Evolutionary conservation across 2,797 vertebrate genomes (phyloP), one percentile per base, ranked within the genome.

Genomic region (Phrynocephalus vlangalii): DNA sequence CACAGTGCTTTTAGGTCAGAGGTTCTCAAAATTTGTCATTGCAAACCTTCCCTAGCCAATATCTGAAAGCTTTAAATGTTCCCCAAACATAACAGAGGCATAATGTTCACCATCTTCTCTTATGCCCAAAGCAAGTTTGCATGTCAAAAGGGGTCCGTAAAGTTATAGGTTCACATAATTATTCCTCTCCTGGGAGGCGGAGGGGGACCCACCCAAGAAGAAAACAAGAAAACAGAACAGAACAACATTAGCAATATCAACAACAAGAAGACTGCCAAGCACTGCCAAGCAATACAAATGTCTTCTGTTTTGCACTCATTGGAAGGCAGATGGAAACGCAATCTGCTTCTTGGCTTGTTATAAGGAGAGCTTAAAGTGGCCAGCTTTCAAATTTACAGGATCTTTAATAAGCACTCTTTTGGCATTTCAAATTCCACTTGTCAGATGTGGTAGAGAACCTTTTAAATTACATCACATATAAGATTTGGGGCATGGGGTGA

Each of bases 251-350:
- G 4, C 7, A 50, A 24, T 56, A 70, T 18, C 33, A 11, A n/a
- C 6, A 66, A 13, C 0, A 56, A 48, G 7, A 77, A 16, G 5
- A 50, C 20, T 85, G 28, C 84, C 84, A 50, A 63, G 44, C 10
- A 81, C 68, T 73, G 68, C 24, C 85, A 86, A 9, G 33, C 48
- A 44, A 11, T 6, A 30, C n/a, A 60, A 70, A 71, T 13, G n/a
- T 72, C 15, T 72, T 38, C n/a, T 66, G 33, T 30, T 48, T 63
- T 86, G 50, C 26, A 70, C 26, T 63, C 9, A 81, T 72, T 73
- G 18, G 33, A 81, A 81, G 33, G 52, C 52, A 81, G 48, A 71
- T 86, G 67, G 77, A 79, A 86, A n/a, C 28, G 50, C 72, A 78
- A 68, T 70, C 75, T 78, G 48, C n/a, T 60, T 79, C 33, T 30